These are phyloP conservation scores for Nasonia vitripennis DNA, from an alignment of 1,140 invertebrate genomes.

Conservation along the genomic window DNA sequence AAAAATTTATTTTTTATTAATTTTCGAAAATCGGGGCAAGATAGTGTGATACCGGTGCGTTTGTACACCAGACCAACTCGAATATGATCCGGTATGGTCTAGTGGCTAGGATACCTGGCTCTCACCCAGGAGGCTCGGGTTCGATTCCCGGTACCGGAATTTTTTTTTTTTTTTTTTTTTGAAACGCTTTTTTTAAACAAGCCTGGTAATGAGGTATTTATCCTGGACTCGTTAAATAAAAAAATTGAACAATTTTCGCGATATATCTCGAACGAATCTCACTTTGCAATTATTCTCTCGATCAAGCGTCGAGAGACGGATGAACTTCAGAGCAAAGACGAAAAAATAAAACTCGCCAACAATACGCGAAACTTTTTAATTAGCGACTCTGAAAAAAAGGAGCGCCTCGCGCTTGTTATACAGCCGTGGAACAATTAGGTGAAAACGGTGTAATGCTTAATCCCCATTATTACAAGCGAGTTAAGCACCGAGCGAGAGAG, in stretches of 20 bases:
- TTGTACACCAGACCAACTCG: no score
- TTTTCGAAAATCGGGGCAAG: no score
- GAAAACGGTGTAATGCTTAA: conserved; percentile 13
- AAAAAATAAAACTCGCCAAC: not conserved
- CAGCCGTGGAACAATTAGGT: not conserved
- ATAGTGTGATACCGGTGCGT: no score
- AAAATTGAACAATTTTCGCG: no score
- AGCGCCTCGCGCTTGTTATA: not conserved
- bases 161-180: conserved; percentile 43
- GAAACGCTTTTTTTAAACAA: no score
- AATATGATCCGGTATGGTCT: conserved; percentile 73
- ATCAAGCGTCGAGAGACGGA: no score
- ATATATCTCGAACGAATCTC: no score
- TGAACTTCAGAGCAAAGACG: no score
- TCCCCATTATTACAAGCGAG: conserved; percentile 15
- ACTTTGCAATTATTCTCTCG: no score
- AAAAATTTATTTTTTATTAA: no score
- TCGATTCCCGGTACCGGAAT: conserved; percentile 83
- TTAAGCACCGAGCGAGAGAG: not conserved
- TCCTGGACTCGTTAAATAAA: no score
- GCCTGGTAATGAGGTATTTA: no score
- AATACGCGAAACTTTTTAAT: not conserved
- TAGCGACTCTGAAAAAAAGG: not conserved
- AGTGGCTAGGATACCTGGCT: conserved; percentile 90
- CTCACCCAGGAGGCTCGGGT: conserved; percentile 88